Base-by-base conservation (phyloP, 2,888 invertebrate species). In the Erannis defoliaria region DNA sequence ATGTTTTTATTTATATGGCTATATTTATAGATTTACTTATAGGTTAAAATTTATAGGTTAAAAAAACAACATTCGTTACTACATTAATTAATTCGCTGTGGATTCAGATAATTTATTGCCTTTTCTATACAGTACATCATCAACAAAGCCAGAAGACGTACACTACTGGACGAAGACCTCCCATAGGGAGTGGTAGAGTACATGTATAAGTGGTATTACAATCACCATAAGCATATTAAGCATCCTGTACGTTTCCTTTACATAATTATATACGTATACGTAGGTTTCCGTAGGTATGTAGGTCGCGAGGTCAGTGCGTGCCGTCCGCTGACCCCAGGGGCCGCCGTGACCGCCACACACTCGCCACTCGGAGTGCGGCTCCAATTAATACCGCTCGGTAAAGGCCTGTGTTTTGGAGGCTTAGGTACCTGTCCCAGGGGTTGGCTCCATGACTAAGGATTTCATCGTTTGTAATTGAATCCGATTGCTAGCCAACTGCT, bases 291-390 rank as follows among this genome's bases (percentile, higher is more conserved):
- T 42, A 19, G 8, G 5, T 6, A 68, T 56, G 48, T 68, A 66
- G 68, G 68, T 65, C 68, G 65, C 45, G 49, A 23, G 68, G 65
- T 63, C 68, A 59, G 45, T 54, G 65, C 63, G 65, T 66, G 66
- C 23, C 53, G 68, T 40, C 19, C 55, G 68, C 38, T 56, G 58
- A 64, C 63, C 65, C 61, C 55, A 12, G 61, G 54, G 62, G 55
- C 19, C 16, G 23, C 19, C 42, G 42, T 42, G 42, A 21, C 42
- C 37, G 16, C 4, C n/a, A 1, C 0, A 42, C 18, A 2, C 18
- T 10, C 38, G 12, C 38, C 38, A n/a, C 12, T 12, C 5, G 19
- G 21, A 42, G 8, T n/a, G n/a, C 42, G 5, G 21, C 4, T 21
- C 5, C 12, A 42, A 42, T 42, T 42, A 42, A 42, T 21, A 42